These are phyloP conservation scores for Salvelinus alpinus DNA, from an alignment of 2,113 vertebrate species.

Conservation along the genomic window DNA sequence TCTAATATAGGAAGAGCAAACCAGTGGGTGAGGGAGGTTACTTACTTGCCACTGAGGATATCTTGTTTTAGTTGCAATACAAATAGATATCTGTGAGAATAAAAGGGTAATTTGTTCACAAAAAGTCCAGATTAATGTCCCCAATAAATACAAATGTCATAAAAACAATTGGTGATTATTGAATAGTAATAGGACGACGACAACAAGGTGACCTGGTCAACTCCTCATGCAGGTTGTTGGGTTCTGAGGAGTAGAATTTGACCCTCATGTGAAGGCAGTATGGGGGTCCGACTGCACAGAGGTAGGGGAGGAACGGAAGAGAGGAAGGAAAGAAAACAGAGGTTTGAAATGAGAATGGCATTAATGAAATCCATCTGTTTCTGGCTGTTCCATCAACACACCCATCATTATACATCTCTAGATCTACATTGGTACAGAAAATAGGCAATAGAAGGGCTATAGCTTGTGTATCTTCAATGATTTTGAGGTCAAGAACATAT, in stretches of 20 bases:
- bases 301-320: slow-evolving; percentile 5
- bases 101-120: not conserved
- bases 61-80: slow-evolving; percentile 96
- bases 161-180: no score
- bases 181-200: not conserved
- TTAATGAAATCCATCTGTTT: not conserved
- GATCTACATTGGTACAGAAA: not conserved
- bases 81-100: slow-evolving; percentile 88
- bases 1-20: not conserved
- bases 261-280: slow-evolving; percentile 98
- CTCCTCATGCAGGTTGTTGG: slow-evolving; percentile 97
- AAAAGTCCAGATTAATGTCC: not conserved
- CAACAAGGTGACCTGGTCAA: slow-evolving; percentile 81
- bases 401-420: not conserved
- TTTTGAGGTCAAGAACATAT: not conserved
- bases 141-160: not conserved
- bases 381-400: not conserved
- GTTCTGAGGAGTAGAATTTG: slow-evolving; percentile 98
- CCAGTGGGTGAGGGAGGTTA: slow-evolving; percentile 22
- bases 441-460: not conserved
- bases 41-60: slow-evolving; percentile 97
- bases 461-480: not conserved
- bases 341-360: not conserved
- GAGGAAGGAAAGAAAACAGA: not conserved
- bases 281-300: slow-evolving; percentile 85